Evolutionary conservation across 2,888 invertebrate genomes (phyloP).

Genomic region (Nomada lathburiana): DNA sequence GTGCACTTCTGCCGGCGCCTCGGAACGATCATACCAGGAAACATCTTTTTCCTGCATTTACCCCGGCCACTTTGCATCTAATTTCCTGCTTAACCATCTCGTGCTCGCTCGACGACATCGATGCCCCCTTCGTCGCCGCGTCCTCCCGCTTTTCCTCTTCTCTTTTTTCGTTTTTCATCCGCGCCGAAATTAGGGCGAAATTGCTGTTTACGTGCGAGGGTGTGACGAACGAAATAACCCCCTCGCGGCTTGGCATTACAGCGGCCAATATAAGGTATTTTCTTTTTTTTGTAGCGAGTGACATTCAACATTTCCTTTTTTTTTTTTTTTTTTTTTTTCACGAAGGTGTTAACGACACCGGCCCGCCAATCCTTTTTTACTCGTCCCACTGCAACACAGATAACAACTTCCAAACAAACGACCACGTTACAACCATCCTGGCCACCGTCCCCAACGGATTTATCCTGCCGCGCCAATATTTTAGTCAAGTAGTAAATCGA

Average conservation of each 20-base stretch:
- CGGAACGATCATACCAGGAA: slow-evolving; percentile 52
- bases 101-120: background rate
- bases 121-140: slow-evolving; percentile 1
- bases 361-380: too few species aligned
- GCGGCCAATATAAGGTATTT: too few species aligned
- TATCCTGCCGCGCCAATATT: slow-evolving; percentile 41
- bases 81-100: slow-evolving; percentile 38
- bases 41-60: slow-evolving; percentile 59
- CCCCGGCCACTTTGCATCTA: slow-evolving; percentile 49
- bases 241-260: too few species aligned
- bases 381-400: background rate
- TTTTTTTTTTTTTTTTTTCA: too few species aligned
- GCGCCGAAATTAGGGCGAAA: background rate
- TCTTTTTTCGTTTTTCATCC: background rate
- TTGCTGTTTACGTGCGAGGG: background rate
- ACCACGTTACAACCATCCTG: slow-evolving; percentile 17
- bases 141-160: background rate
- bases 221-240: background rate
- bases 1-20: slow-evolving; percentile 50
- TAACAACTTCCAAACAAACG: slow-evolving; percentile 34
- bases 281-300: too few species aligned
- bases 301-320: too few species aligned
- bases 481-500: slow-evolving; percentile 57
- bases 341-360: too few species aligned
- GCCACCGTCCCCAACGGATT: slow-evolving; percentile 20